phyloP scores from a whole-genome alignment of 2,797 vertebrate species.

The Arnoldichthys spilopterus region DNA sequence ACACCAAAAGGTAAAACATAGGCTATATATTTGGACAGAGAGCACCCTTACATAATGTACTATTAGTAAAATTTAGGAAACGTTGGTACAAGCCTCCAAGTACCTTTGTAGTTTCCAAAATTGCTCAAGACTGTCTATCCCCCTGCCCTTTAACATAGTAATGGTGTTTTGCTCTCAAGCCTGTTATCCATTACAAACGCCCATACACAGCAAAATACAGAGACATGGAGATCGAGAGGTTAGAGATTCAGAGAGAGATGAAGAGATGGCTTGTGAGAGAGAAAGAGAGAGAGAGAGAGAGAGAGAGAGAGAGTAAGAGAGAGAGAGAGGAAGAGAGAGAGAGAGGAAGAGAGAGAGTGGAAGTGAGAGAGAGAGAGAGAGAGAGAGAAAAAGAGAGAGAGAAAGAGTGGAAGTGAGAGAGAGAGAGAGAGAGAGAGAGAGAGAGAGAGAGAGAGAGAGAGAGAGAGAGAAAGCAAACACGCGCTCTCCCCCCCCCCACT shows the following conservation, averaged over 20 bases:
- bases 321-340: background rate
- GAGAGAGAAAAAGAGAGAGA: too few species aligned
- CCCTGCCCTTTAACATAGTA: conserved; percentile 35
- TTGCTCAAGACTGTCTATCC: conserved; percentile 37
- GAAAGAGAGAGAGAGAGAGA: background rate
- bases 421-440: too few species aligned
- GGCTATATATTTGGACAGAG: background rate
- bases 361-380: too few species aligned
- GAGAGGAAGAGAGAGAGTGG: too few species aligned
- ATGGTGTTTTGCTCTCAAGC: conserved; percentile 36
- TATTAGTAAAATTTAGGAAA: conserved; percentile 9
- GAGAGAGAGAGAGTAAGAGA: background rate
- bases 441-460: background rate
- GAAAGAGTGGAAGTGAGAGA: too few species aligned
- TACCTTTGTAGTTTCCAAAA: conserved; percentile 18
- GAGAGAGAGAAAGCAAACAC: too few species aligned
- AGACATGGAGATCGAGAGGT: conserved; percentile 13
- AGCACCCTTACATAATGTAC: background rate
- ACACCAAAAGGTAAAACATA: conserved; percentile 10
- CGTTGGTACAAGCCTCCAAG: conserved; percentile 1
- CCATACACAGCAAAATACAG: conserved; percentile 27
- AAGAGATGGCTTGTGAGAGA: background rate
- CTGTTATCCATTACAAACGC: conserved; percentile 34
- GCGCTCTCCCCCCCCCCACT: too few species aligned
- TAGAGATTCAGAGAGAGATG: conserved; percentile 10